phyloP scores from a whole-genome alignment of 2,797 vertebrate genomes.

The Pygocentrus nattereri region DNA sequence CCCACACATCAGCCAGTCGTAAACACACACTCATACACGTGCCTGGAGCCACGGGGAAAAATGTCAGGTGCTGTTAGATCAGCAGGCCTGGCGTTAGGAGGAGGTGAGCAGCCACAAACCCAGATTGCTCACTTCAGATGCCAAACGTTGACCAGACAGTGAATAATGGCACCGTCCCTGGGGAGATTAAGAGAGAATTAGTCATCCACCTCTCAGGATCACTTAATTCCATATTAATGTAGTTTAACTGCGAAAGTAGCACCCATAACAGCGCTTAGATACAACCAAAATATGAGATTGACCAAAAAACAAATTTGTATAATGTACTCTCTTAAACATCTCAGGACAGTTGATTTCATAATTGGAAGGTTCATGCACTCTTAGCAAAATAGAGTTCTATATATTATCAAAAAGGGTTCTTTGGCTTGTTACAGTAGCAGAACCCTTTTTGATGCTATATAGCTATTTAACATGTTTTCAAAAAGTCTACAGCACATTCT shows the following conservation, averaged over 20 bases:
- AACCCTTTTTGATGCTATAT: too few relatives aligned
- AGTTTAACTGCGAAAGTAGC: not conserved
- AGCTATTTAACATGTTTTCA: too few relatives aligned
- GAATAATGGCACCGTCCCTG: conserved; percentile 59
- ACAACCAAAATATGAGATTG: too few relatives aligned
- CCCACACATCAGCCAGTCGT: conserved; percentile 43
- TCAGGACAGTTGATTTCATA: too few relatives aligned
- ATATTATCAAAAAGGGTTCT: too few relatives aligned
- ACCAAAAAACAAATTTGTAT: too few relatives aligned
- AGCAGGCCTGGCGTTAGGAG: conserved; percentile 67
- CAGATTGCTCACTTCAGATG: conserved; percentile 67
- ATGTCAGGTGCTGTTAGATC: conserved; percentile 82
- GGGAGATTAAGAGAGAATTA: conserved; percentile 39
- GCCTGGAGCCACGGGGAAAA: conserved; percentile 68
- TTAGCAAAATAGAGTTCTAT: too few relatives aligned
- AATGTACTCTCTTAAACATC: too few relatives aligned
- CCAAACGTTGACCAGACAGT: conserved; percentile 57
- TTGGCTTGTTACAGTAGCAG: too few relatives aligned
- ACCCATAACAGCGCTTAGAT: not conserved
- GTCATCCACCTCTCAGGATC: conserved; percentile 26
- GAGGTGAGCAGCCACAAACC: conserved; percentile 62
- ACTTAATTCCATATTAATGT: conserved; percentile 25
- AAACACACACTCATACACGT: conserved; percentile 51
- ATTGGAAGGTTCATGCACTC: too few relatives aligned
- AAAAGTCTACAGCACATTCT: too few relatives aligned